Evolutionary conservation across 1,140 invertebrate genomes (phyloP).

Genomic region (Cyclargus thomasi): DNA sequence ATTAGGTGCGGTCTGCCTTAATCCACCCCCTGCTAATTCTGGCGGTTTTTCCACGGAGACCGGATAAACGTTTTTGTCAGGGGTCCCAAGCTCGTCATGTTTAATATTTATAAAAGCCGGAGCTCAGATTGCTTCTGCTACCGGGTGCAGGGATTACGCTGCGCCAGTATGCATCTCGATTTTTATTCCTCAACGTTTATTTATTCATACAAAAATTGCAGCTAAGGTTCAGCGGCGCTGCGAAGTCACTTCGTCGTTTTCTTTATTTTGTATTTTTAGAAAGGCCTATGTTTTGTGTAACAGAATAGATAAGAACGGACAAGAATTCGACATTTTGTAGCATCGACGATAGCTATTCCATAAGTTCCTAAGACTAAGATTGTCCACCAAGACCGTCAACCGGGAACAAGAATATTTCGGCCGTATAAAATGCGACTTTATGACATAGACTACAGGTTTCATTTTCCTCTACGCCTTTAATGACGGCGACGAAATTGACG

Average conservation of each 20-base stretch:
- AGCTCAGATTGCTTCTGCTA: constrained; percentile 53
- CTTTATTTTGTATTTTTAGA: neutral
- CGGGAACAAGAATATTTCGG: no score
- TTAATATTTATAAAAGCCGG: constrained; percentile 69
- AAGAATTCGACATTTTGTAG: no score
- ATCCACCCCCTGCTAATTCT: constrained; percentile 72
- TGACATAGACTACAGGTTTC: no score
- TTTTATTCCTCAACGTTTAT: constrained; percentile 32
- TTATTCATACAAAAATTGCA: constrained; percentile 5
- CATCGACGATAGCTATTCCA: no score
- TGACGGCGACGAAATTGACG: no score
- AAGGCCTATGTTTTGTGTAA: neutral
- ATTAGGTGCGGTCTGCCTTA: constrained; percentile 72
- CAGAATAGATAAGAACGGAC: no score
- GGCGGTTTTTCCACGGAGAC: constrained; percentile 67
- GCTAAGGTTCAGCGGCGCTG: neutral
- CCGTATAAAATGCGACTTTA: no score
- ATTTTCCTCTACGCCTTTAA: no score
- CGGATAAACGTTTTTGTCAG: constrained; percentile 71
- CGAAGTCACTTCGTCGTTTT: neutral
- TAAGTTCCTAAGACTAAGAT: no score
- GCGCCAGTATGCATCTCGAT: constrained; percentile 47
- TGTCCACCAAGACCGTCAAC: no score
- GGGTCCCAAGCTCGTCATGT: constrained; percentile 45
- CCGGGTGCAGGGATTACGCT: constrained; percentile 57